phyloP scores from a whole-genome alignment of 2,113 vertebrate genomes.

The Saiga tatarica region DNA sequence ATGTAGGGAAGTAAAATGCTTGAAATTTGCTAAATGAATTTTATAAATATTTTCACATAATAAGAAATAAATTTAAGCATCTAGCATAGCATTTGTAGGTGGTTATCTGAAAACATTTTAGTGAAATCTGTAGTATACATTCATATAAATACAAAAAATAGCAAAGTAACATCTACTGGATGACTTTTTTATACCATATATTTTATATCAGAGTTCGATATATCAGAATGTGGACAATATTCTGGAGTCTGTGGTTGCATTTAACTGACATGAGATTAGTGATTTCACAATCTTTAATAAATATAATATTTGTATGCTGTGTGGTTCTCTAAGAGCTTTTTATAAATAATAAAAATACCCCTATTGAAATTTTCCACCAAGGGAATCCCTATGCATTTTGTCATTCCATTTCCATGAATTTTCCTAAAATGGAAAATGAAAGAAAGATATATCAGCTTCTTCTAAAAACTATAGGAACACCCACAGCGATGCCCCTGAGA shows the following conservation, averaged over 20 bases:
- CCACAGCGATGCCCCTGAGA: not conserved
- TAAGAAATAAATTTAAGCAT: not conserved
- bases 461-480: not conserved
- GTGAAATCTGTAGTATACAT: not conserved
- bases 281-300: slow-evolving; percentile 27
- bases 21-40: not conserved
- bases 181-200: not conserved
- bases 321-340: not conserved
- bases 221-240: not conserved
- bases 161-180: not conserved
- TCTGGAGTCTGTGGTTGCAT: not conserved
- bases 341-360: not conserved
- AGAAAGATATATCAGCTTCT: not conserved
- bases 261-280: not conserved
- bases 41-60: not conserved
- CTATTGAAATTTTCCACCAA: not conserved
- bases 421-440: slow-evolving; percentile 13
- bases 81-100: not conserved
- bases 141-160: not conserved
- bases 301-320: not conserved
- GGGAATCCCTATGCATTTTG: not conserved
- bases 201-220: not conserved
- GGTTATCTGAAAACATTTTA: not conserved
- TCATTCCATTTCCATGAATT: slow-evolving; percentile 29
- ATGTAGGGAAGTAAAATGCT: not conserved